Evolutionary conservation across 2,113 vertebrate genomes (phyloP), one percentile per base, ranked within the genome.

Genomic region (Thamnaconus septentrionalis): DNA sequence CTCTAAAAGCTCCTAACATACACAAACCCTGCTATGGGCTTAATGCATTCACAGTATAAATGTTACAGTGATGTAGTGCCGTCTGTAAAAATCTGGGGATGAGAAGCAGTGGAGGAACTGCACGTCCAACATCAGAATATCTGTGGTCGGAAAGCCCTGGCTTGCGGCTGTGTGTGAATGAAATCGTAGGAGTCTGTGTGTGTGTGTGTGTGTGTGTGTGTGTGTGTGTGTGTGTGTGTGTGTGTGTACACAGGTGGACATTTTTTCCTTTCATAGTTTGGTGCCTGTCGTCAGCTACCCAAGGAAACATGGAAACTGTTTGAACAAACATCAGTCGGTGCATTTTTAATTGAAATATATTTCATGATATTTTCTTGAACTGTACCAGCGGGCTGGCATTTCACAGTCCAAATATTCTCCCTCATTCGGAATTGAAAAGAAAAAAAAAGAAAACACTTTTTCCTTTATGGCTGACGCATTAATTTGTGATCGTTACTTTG

Each of bases 121-220:
- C 54, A 73, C 53, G 73, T 79, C 69, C 80, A 64, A 82, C 65
- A 61, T 72, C 56, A 82, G 53, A 66, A 86, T 68, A 74, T 69
- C 71, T 83, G 79, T 83, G 80, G 78, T 75, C 66, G 72, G 56
- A 73, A 69, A 76, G 10, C 74, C 61, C 7, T 12, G 41, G 7
- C 51, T 49, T 60, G 43, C 61, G 58, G 45, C 60, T 67, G 45
- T 31, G 18, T 31, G 18, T 31, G 18, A n/a, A n/a, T n/a, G n/a
- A n/a, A n/a, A n/a, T n/a, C n/a, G n/a, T n/a, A n/a, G n/a, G n/a
- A n/a, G n/a, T n/a, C n/a, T 31, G 18, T 31, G 18, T 31, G 18
- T 31, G 18, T 2, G 18, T 31, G 18, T 31, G 18, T 31, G 18
- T 31, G 18, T 31, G 18, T 31, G 18, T 31, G 18, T 31, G 18